Evolutionary conservation across 2,113 vertebrate species (phyloP), one percentile per base, ranked within the genome.

Genomic region (Gymnocephalus cernua): DNA sequence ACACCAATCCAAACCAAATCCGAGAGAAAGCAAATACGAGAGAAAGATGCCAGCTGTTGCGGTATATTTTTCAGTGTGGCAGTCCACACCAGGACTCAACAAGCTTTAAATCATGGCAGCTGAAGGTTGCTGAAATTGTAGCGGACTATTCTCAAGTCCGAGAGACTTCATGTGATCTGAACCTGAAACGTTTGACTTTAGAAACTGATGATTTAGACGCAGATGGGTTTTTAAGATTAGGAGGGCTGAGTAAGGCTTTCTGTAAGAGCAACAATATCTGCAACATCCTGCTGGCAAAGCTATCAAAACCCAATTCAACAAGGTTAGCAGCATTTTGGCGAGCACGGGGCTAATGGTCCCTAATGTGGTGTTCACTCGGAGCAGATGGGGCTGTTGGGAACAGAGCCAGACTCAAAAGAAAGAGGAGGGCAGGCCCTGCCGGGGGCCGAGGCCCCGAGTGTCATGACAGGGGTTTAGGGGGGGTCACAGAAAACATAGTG

Each of bases 341-440:
- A 84, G 85, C 53, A 3, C 16, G 1, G 44, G 23, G 45, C 80
- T 92, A 92, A 91, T 92, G 86, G 80, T 79, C 76, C 70, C 83
- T 93, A 91, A 91, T 90, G 91, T 79, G 54, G 88, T 84, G 85
- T 91, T 92, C 86, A 53, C 86, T 92, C 77, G 4, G 89, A 93
- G 90, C 93, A 94, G 89, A 94, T 93, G 90, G 91, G 88, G 80
- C 72, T 61, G 76, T 23, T 71, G 86, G 91, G 92, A 92, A 76
- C 82, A 3, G 77, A 86, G 89, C 91, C 91, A 91, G 87, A 74
- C 71, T 27, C 69, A 68, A 48, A 48, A 41, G 47, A 79, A 45
- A 50, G 61, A 78, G 21, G 74, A 88, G 86, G 77, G 77, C 74
- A 76, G 50, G 68, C 27, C 65, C 47, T 51, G 65, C 47, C 65